These are phyloP conservation scores for Geococcyx californianus DNA, from an alignment of 2,113 vertebrate species.

Conservation along the genomic window DNA sequence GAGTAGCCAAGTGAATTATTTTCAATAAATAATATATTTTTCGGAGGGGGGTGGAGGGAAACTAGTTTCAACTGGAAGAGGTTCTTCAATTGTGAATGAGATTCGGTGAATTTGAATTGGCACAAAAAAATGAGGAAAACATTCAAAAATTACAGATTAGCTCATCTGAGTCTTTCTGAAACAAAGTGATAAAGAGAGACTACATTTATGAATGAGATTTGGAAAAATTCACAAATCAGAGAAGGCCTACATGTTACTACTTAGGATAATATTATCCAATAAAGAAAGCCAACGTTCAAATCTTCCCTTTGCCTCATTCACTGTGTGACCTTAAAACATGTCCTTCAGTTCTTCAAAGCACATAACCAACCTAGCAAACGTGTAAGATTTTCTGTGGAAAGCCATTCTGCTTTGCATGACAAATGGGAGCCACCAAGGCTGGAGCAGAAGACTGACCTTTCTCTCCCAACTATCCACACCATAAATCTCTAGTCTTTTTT, in stretches of 20 bases:
- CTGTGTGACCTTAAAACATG: background rate
- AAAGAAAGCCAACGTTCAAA: background rate
- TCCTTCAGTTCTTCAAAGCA: background rate
- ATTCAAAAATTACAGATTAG: background rate
- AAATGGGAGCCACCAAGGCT: background rate
- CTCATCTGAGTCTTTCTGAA: background rate
- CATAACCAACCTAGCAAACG: background rate
- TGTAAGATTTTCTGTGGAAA: background rate
- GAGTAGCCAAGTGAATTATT: background rate
- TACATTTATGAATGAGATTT: background rate
- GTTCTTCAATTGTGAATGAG: background rate
- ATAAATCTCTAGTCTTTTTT: background rate
- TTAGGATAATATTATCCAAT: background rate
- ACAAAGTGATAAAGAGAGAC: background rate
- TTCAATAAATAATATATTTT: background rate
- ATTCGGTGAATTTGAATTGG: background rate
- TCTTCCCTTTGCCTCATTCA: background rate
- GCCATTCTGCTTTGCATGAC: background rate
- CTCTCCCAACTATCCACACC: background rate
- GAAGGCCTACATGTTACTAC: background rate
- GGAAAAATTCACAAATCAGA: background rate
- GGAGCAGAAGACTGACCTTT: background rate
- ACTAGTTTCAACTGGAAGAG: background rate
- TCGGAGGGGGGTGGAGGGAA: accelerated
- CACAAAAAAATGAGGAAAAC: background rate